A percentile compares a stretch with the other conserved stretches of the same genome.
Evolutionary conservation across 2,797 vertebrate genomes (phyloP).

Genomic region (Falco peregrinus): DNA sequence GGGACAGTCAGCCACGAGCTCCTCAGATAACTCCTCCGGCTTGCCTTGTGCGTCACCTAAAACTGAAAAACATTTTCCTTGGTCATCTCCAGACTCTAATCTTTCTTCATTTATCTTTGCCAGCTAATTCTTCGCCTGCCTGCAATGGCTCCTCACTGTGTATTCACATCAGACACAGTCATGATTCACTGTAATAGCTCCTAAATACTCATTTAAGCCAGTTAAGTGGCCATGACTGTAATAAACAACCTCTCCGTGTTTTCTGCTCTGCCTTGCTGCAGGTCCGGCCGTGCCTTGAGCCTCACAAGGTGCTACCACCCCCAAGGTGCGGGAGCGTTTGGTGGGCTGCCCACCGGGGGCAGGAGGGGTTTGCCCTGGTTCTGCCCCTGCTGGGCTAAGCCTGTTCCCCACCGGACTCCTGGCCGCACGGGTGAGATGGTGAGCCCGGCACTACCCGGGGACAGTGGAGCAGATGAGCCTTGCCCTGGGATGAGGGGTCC

Average conservation of each 20-base stretch:
- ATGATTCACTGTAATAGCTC: not conserved
- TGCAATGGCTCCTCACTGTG: not conserved
- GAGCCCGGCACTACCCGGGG: not conserved
- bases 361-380: not conserved
- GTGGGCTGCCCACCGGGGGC: not conserved
- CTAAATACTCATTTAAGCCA: not conserved
- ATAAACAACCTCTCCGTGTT: not conserved
- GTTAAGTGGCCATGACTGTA: slow-evolving; percentile 4
- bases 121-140: not conserved
- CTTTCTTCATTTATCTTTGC: not conserved
- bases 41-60: not conserved
- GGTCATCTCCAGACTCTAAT: not conserved
- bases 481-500: not conserved
- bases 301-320: not conserved
- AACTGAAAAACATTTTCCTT: not conserved
- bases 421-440: not conserved
- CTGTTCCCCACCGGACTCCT: not conserved
- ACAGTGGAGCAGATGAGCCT: not conserved
- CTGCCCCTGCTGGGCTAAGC: not conserved
- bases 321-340: not conserved
- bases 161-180: not conserved
- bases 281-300: not conserved
- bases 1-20: not conserved
- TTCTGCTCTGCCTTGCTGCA: not conserved
- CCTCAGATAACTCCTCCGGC: not conserved